These are phyloP conservation scores for Oxyura jamaicensis DNA, from an alignment of 2,113 vertebrate genomes.

Conservation along the genomic window DNA sequence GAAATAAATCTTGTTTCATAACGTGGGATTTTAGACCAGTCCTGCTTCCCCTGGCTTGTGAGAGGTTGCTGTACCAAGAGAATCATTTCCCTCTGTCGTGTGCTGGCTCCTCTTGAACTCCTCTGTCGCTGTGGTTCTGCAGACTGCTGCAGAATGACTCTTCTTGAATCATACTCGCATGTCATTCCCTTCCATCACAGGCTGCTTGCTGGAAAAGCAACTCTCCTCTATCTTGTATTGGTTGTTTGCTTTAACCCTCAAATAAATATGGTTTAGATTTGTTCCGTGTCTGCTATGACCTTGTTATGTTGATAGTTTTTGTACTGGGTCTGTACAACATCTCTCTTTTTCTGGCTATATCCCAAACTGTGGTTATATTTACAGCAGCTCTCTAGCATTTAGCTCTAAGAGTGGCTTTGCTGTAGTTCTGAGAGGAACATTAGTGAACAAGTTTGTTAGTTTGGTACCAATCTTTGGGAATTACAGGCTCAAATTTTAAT, in stretches of 20 bases:
- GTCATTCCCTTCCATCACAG: not conserved
- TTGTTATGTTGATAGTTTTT: not conserved
- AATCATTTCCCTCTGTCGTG: slow-evolving; percentile 1
- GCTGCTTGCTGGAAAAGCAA: not conserved
- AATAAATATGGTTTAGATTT: not conserved
- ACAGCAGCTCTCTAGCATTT: not conserved
- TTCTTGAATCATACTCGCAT: slow-evolving; percentile 16
- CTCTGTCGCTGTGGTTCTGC: slow-evolving; percentile 40
- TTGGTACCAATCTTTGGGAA: not conserved
- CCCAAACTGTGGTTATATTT: not conserved
- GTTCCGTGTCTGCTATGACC: not conserved
- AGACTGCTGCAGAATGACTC: slow-evolving; percentile 9
- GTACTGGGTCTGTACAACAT: not conserved
- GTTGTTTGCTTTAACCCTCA: not conserved
- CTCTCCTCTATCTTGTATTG: not conserved
- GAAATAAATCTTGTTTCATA: not conserved
- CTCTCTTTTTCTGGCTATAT: not conserved
- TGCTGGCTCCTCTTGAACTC: not conserved
- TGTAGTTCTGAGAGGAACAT: not conserved
- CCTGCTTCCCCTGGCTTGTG: not conserved
- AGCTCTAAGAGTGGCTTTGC: not conserved
- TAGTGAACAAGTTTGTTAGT: not conserved
- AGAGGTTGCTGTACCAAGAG: not conserved
- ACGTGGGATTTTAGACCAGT: not conserved
- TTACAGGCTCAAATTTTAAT: not conserved